These are phyloP conservation scores for Urocolius indicus DNA, from an alignment of 2,113 vertebrate species.

Conservation along the genomic window DNA sequence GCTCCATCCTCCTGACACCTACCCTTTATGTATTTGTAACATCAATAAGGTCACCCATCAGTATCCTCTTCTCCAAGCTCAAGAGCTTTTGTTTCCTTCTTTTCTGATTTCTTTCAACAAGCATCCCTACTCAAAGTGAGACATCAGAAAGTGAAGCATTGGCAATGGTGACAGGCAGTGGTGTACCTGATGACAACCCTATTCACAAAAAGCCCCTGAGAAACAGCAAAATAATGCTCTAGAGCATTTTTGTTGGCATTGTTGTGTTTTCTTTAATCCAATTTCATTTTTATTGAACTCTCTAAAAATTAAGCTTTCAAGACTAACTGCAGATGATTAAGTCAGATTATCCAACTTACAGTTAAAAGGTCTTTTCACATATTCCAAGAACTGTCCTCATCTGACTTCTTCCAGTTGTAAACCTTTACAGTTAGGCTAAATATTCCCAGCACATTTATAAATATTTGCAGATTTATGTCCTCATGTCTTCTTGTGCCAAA, in stretches of 20 bases:
- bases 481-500: slow-evolving; percentile 17
- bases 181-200: background rate
- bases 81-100: background rate
- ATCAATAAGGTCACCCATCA: no score
- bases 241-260: background rate
- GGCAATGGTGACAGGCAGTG: background rate
- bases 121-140: background rate
- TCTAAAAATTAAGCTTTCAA: background rate
- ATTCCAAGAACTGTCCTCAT: slow-evolving; percentile 42
- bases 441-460: slow-evolving; percentile 63
- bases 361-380: background rate
- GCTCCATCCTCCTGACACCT: no score
- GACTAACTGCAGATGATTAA: background rate
- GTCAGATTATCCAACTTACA: background rate
- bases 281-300: background rate
- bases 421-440: slow-evolving; percentile 54
- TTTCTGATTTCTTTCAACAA: background rate
- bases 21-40: no score
- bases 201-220: background rate
- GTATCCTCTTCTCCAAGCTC: no score
- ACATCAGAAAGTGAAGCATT: background rate
- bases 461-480: slow-evolving; percentile 62
- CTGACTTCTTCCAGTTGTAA: slow-evolving; percentile 34
- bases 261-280: background rate
- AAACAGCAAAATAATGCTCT: background rate